Evolutionary conservation across 2,797 vertebrate genomes (phyloP).

Genomic region (Peromyscus eremicus): DNA sequence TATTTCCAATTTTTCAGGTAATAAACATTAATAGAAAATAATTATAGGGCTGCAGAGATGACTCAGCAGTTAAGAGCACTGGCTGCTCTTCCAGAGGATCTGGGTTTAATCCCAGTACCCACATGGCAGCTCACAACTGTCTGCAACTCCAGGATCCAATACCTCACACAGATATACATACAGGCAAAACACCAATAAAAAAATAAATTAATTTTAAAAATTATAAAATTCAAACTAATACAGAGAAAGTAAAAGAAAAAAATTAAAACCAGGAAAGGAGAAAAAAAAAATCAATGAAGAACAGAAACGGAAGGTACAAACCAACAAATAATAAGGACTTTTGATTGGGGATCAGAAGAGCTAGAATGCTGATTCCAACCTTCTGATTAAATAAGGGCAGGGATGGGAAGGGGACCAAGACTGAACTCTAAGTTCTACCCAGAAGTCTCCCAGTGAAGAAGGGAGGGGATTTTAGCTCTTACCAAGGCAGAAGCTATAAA

Average conservation of each 20-base stretch:
- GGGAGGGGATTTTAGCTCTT: neutral
- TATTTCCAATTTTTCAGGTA: conserved; percentile 13
- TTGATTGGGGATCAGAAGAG: neutral
- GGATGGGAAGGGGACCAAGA: neutral
- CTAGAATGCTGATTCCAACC: neutral
- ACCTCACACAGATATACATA: neutral
- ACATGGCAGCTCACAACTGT: neutral
- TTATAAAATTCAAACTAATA: conserved; percentile 32
- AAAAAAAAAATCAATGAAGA: neutral
- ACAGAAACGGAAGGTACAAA: neutral
- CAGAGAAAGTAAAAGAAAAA: neutral
- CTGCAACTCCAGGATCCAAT: neutral
- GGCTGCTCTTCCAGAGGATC: neutral
- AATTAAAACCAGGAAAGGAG: conserved; percentile 13
- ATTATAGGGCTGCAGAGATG: neutral
- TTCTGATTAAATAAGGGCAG: neutral
- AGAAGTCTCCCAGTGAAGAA: neutral
- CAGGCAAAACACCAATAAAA: neutral
- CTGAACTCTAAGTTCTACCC: conserved; percentile 7
- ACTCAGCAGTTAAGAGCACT: neutral
- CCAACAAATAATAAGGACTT: conserved; percentile 34
- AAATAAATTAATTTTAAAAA: neutral
- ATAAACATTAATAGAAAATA: conserved; percentile 34
- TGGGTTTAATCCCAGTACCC: neutral
- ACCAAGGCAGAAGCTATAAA: neutral